These are phyloP conservation scores for Bombycilla garrulus DNA, from an alignment of 2,113 vertebrate species.

Conservation along the genomic window DNA sequence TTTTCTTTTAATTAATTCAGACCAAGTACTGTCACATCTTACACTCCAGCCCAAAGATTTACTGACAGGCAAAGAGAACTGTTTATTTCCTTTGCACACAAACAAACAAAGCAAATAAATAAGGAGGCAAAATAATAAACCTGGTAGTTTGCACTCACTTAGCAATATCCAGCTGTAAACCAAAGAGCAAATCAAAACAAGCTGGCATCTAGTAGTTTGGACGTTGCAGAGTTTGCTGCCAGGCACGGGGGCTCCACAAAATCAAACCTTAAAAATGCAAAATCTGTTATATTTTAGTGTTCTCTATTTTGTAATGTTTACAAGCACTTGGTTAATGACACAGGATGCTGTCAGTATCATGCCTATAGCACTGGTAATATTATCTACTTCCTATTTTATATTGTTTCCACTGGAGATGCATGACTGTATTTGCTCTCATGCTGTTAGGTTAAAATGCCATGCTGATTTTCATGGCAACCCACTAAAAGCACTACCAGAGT, in stretches of 20 bases:
- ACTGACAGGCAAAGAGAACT: not conserved
- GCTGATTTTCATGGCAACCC: conserved; percentile 32
- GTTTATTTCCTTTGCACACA: not conserved
- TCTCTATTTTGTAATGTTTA: conserved; percentile 12
- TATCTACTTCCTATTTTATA: not conserved
- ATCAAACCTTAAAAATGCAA: not conserved
- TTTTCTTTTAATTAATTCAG: not conserved
- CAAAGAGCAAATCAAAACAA: conserved; percentile 1
- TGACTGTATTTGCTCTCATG: not conserved
- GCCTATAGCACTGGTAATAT: not conserved
- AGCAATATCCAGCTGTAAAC: not conserved
- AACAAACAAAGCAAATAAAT: not conserved
- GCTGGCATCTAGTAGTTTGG: not conserved
- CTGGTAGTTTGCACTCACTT: not conserved
- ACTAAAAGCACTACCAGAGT: not conserved
- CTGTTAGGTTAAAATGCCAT: conserved; percentile 43
- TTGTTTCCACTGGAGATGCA: not conserved
- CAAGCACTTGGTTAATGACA: not conserved
- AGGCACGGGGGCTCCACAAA: not conserved
- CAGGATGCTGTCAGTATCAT: not conserved
- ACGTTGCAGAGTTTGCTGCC: not conserved
- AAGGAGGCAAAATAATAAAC: not conserved
- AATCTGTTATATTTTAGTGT: not conserved
- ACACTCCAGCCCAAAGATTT: not conserved
- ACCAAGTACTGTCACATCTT: not conserved